Percentiles rank a stretch among this genome's conserved stretches.
phyloP scores from a whole-genome alignment of 2,797 vertebrate species.

The Halcyon leucocephala region DNA sequence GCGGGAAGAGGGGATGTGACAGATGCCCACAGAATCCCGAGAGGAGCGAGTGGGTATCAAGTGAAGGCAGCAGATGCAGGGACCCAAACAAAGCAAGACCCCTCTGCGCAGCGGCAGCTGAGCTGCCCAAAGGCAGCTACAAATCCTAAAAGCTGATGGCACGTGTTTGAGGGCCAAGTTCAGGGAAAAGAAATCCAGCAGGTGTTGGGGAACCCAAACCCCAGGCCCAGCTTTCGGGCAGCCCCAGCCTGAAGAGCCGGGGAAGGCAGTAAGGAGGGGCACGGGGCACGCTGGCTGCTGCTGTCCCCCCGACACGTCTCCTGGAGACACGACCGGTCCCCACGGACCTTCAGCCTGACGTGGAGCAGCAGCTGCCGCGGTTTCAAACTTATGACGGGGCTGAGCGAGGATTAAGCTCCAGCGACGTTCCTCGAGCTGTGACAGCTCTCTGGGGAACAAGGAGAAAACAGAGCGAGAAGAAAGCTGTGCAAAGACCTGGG shows the following conservation, averaged over 20 bases:
- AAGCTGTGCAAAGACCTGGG: neutral
- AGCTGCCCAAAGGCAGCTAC: neutral
- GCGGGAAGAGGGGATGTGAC: neutral
- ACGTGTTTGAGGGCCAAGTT: neutral
- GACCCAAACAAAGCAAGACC: neutral
- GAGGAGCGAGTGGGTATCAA: too few relatives aligned
- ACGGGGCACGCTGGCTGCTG: neutral
- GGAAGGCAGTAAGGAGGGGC: neutral
- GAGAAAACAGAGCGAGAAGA: neutral
- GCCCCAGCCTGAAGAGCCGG: neutral
- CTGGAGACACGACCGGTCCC: rapidly evolving
- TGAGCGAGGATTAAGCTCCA: neutral
- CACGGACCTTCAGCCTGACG: rapidly evolving
- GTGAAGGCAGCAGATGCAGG: neutral
- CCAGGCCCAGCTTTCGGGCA: neutral
- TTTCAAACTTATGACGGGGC: neutral
- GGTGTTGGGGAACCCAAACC: neutral
- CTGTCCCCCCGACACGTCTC: neutral
- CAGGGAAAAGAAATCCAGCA: neutral
- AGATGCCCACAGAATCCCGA: rapidly evolving
- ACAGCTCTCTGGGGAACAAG: neutral
- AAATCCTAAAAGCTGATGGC: neutral
- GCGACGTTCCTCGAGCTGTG: neutral
- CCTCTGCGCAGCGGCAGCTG: neutral
- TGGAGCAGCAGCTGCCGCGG: neutral